Evolutionary conservation across 2,888 invertebrate genomes (phyloP), one percentile per base, ranked within the genome.

Genomic region (Phaonia tiefii): DNA sequence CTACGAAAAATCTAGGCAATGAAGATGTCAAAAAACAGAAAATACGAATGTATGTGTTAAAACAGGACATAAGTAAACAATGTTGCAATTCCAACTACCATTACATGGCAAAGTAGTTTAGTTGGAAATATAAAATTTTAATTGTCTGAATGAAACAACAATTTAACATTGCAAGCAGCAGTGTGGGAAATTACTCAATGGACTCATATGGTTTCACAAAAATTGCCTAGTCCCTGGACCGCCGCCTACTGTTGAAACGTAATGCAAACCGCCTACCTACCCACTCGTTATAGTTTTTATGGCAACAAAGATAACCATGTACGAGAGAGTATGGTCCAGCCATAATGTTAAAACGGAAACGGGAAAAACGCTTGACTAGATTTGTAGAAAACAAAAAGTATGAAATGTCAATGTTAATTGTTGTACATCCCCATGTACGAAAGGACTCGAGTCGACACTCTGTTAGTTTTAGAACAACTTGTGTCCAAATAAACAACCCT

Each of bases 341-440:
- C 31, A 31, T 31, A 67, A 81, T 72, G 67, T 69, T 22, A 58
- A 69, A 76, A 54, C 75, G 78, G 81, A 81, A 81, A 75, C 77
- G 74, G 67, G 17, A n/a, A 71, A 70, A 60, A 31, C 31, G 49
- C 74, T 31, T 8, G 39, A 65, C 58, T 66, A 63, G 13, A 63
- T 20, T 37, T 39, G 1, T n/a, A 31, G 11, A n/a, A 60, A 20
- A 39, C 11, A 31, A 42, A 63, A 42, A 31, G 31, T 63, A 63
- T 63, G 78, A 67, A 77, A 78, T 81, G 74, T 78, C 81, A 75
- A 78, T 78, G 67, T 69, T 56, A 20, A 51, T 75, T 58, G 56
- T 58, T n/a, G 13, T 58, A 58, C 15, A 58, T 26, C 17, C 46
- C 22, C 54, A 56, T 11, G 26, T 4, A 2, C 26, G 13, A n/a